phyloP scores from a whole-genome alignment of 2,113 vertebrate species.

The Martes martes region DNA sequence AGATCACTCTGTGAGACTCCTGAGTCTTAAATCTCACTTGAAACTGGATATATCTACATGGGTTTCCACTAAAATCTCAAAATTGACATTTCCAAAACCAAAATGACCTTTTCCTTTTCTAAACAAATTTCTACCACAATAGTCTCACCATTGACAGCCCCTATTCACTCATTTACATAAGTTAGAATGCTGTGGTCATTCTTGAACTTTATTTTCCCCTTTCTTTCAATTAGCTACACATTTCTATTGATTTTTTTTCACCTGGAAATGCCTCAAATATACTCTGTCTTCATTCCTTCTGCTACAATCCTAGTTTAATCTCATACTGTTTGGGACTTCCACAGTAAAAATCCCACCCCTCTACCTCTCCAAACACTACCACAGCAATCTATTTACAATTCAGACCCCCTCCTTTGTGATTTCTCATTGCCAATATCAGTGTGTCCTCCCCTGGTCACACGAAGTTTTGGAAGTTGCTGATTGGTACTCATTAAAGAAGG shows the following conservation, averaged over 20 bases:
- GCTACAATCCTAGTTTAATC: neutral
- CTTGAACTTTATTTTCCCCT: neutral
- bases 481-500: neutral
- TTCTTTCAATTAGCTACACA: neutral
- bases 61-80: slow-evolving; percentile 18
- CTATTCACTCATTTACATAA: neutral
- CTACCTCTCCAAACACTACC: neutral
- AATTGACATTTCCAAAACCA: slow-evolving; percentile 24
- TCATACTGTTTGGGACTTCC: neutral
- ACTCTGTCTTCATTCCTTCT: neutral
- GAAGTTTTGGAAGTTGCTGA: neutral
- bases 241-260: neutral
- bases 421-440: neutral
- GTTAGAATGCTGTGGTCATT: neutral
- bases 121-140: neutral
- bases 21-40: slow-evolving; percentile 31
- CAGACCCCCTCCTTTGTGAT: neutral
- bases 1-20: neutral
- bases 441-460: neutral
- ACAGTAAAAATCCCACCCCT: neutral
- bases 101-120: neutral
- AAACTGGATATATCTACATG: neutral
- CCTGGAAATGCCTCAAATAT: neutral
- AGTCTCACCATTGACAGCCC: neutral
- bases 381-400: neutral